These are phyloP conservation scores for Melieria omissa DNA, from an alignment of 2,888 invertebrate genomes.

Conservation along the genomic window DNA sequence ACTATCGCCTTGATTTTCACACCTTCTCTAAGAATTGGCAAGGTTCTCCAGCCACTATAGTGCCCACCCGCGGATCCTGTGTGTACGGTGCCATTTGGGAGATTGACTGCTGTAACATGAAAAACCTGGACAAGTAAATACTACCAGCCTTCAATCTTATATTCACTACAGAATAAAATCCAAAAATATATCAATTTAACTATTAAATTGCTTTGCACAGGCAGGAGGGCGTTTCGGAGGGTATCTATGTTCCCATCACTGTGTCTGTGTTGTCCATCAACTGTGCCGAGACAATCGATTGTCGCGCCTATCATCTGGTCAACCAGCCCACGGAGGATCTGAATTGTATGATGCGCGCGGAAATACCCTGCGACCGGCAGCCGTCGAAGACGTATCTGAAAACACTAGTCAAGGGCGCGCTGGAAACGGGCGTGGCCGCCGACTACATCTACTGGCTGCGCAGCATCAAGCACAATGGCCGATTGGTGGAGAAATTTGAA, in stretches of 20 bases:
- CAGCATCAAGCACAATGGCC: slow-evolving; percentile 79
- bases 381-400: slow-evolving; percentile 82
- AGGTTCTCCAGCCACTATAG: slow-evolving; percentile 86
- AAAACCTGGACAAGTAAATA: slow-evolving; percentile 76
- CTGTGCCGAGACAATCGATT: slow-evolving; percentile 64
- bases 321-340: slow-evolving; percentile 68
- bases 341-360: slow-evolving; percentile 53
- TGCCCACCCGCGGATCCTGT: slow-evolving; percentile 57
- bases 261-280: slow-evolving; percentile 35
- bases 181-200: background rate
- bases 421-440: slow-evolving; percentile 72
- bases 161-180: background rate
- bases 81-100: slow-evolving; percentile 85
- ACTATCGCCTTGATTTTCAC: slow-evolving; percentile 77
- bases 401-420: slow-evolving; percentile 61
- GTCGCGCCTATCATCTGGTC: slow-evolving; percentile 80
- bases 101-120: slow-evolving; percentile 72
- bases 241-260: slow-evolving; percentile 40
- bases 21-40: slow-evolving; percentile 76
- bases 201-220: slow-evolving; percentile 26
- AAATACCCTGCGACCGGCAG: slow-evolving; percentile 72
- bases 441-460: slow-evolving; percentile 78
- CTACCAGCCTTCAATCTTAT: background rate
- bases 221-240: slow-evolving; percentile 45
- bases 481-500: slow-evolving; percentile 68